phyloP scores from a whole-genome alignment of 2,113 vertebrate species.

The Lampris megalopsis region DNA sequence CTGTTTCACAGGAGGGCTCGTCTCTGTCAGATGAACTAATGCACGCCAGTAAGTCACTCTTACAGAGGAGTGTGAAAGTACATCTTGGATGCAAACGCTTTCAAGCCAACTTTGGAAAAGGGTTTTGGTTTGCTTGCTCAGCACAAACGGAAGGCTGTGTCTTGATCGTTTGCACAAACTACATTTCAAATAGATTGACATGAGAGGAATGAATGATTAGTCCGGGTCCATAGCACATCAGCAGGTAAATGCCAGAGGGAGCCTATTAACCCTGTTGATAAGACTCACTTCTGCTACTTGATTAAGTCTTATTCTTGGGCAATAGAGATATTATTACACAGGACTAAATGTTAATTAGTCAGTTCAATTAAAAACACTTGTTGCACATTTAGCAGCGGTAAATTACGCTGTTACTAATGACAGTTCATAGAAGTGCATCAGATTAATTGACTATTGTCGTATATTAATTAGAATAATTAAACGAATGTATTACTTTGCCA shows the following conservation, averaged over 20 bases:
- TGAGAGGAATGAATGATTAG: slow-evolving; percentile 38
- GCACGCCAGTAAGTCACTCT: slow-evolving; percentile 42
- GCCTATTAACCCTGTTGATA: slow-evolving; percentile 39
- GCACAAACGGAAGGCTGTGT: slow-evolving; percentile 13
- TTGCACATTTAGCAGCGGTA: slow-evolving; percentile 66
- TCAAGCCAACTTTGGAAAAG: slow-evolving; percentile 17
- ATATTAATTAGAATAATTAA: slow-evolving; percentile 69
- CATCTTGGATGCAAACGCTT: slow-evolving; percentile 68
- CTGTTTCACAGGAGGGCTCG: slow-evolving; percentile 57
- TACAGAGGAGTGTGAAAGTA: slow-evolving; percentile 24
- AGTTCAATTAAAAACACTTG: slow-evolving; percentile 78
- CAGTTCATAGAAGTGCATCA: slow-evolving; percentile 61
- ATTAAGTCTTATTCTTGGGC: slow-evolving; percentile 74
- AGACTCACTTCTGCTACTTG: slow-evolving; percentile 77
- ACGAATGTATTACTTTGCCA: slow-evolving; percentile 22
- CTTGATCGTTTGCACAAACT: background rate
- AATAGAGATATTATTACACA: slow-evolving; percentile 75
- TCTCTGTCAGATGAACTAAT: slow-evolving; percentile 45
- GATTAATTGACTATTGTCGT: slow-evolving; percentile 71
- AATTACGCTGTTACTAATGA: slow-evolving; percentile 68
- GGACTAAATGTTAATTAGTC: slow-evolving; percentile 77
- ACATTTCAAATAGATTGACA: slow-evolving; percentile 40
- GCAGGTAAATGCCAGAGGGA: slow-evolving; percentile 60
- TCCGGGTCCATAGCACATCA: slow-evolving; percentile 27
- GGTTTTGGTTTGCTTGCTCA: slow-evolving; percentile 27